Evolutionary conservation across 2,888 invertebrate species (phyloP), one percentile per base, ranked within the genome.

Genomic region (Phragmatobia fuliginosa): DNA sequence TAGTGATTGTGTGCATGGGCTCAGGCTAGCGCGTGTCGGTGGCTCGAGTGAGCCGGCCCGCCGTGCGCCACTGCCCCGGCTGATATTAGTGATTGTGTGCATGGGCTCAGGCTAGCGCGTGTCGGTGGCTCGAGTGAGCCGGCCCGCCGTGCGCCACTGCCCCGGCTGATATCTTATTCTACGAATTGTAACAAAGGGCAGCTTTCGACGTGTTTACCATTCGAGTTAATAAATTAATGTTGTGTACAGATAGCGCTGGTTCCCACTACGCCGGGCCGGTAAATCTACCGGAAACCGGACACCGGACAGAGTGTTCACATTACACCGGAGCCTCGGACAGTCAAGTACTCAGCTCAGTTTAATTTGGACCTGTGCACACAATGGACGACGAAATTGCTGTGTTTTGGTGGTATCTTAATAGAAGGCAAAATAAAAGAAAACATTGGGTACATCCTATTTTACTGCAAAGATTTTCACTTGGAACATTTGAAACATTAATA

Each of bases 151-250:
- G n/a, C 21, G 21, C 31, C 62, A 4, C 45, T 49, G 61, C 62
- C 41, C 25, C 38, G 33, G 4, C 62, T n/a, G 64, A 32, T 69
- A 69, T 60, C 60, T 32, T 28, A 60, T 69, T 64, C 64, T 21
- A 32, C 64, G 60, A 64, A 69, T 45, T 18, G 49, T n/a, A 25
- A 69, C 60, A 64, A 64, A 25, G 59, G 41, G n/a, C 49, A 62
- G 36, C 38, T 49, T 59, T 64, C 49, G 33, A 36, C 49, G 2
- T 60, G 36, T 41, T 62, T 62, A 62, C 41, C 41, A 62, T 41
- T 62, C 25, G 60, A 18, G 7, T 38, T 38, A 56, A 18, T 38
- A 56, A 28, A 56, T 32, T 36, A 25, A 25, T 33, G 10, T 64
- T 52, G 32, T 64, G 11, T 16, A 56, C 28, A 56, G 28, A 28